phyloP scores from a whole-genome alignment of 1,140 invertebrate species.

The Chironomus striatipennis region DNA sequence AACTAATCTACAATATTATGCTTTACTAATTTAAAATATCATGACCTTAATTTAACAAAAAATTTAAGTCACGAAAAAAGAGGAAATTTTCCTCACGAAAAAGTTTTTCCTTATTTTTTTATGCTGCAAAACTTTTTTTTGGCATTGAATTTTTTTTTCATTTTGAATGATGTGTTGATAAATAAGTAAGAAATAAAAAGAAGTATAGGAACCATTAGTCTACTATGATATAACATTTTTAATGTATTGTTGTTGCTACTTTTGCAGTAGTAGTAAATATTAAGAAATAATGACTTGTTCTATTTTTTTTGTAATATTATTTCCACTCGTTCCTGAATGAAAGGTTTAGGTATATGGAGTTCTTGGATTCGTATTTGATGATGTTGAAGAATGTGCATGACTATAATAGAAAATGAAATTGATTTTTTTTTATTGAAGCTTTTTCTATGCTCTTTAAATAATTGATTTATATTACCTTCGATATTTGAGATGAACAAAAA shows the following conservation, averaged over 20 bases:
- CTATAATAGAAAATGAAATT: neutral
- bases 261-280: neutral
- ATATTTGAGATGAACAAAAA: slow-evolving; percentile 87
- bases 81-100: no score
- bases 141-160: neutral
- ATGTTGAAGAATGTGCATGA: neutral
- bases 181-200: neutral
- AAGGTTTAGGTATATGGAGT: slow-evolving; percentile 5
- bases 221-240: no score
- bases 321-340: neutral
- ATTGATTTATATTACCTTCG: slow-evolving; percentile 42
- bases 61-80: no score
- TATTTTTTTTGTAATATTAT: neutral
- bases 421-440: neutral
- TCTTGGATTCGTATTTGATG: neutral
- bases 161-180: neutral
- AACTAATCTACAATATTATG: no score
- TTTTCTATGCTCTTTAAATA: neutral
- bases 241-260: no score
- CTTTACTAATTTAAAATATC: no score
- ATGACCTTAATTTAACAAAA: no score
- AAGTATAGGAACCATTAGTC: neutral
- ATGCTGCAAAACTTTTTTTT: neutral
- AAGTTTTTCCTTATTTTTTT: neutral
- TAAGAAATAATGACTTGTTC: neutral